Evolutionary conservation across 1,140 invertebrate genomes (phyloP).

Genomic region (Trichoplusia ni): DNA sequence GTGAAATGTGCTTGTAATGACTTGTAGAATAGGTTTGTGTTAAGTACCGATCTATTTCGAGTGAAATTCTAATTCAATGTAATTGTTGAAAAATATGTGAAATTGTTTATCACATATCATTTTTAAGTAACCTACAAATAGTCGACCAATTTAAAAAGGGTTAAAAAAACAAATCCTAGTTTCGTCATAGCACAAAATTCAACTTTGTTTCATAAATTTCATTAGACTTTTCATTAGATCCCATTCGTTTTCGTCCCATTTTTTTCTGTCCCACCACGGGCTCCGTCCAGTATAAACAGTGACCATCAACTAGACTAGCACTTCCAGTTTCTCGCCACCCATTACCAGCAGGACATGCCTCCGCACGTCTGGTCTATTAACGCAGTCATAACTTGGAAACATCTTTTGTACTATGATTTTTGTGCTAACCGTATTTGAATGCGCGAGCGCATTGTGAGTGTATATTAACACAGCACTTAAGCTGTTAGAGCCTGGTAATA

Average conservation of each 20-base stretch:
- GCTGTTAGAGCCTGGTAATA: constrained; percentile 52
- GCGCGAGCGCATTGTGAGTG: constrained; percentile 37
- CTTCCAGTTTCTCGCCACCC: constrained; percentile 22
- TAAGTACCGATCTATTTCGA: background rate
- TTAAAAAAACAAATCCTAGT: no score
- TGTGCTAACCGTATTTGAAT: constrained; percentile 48
- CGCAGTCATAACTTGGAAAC: constrained; percentile 43
- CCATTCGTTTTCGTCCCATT: no score
- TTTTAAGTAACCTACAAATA: no score
- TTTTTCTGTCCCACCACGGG: background rate
- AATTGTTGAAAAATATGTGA: no score
- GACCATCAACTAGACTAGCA: background rate
- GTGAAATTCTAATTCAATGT: background rate
- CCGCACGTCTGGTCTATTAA: constrained; percentile 48
- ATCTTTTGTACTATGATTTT: constrained; percentile 51
- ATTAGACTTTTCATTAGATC: no score
- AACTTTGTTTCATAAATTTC: no score
- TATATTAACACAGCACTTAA: constrained; percentile 61
- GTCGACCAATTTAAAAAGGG: no score
- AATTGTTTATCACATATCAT: no score
- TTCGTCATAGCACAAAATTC: no score
- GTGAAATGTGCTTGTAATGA: background rate
- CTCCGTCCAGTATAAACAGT: background rate
- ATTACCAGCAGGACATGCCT: constrained; percentile 36
- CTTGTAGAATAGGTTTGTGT: background rate